Percentiles rank a stretch among this genome's conserved stretches.
Evolutionary conservation across 2,797 vertebrate species (phyloP).

Genomic region (Naso thynnoides): DNA sequence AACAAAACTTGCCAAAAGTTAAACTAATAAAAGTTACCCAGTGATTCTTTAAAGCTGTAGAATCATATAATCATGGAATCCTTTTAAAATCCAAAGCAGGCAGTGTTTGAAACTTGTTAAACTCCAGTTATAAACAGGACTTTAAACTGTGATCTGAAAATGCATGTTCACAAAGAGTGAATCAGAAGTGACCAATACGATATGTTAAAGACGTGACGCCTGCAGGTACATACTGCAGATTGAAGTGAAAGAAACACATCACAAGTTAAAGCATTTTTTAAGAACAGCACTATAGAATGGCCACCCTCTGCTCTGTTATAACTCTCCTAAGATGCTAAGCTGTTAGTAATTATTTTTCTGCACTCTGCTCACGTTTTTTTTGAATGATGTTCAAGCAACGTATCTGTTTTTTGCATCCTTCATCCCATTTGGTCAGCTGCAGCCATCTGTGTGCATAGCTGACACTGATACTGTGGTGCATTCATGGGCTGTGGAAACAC

Average conservation of each 20-base stretch:
- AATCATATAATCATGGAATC: not conserved
- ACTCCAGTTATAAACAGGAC: not conserved
- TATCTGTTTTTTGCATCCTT: constrained; percentile 15
- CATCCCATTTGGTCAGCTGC: constrained; percentile 7
- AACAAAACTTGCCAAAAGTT: too few species aligned
- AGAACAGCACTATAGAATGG: not conserved
- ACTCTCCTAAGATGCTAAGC: too few species aligned
- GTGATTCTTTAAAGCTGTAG: not conserved
- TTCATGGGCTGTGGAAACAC: constrained; percentile 23
- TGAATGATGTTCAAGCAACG: constrained; percentile 7
- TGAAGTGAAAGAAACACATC: not conserved
- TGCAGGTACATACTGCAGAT: not conserved
- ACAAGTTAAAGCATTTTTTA: constrained; percentile 5
- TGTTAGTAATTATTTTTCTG: not conserved
- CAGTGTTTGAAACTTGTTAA: not conserved
- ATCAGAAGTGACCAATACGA: not conserved
- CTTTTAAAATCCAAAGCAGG: constrained; percentile 11
- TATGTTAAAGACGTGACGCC: not conserved
- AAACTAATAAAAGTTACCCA: too few species aligned
- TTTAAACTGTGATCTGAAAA: not conserved
- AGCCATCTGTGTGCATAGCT: not conserved
- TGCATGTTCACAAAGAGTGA: not conserved
- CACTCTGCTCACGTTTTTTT: constrained; percentile 30
- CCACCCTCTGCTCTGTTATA: not conserved
- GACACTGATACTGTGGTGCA: constrained; percentile 19